A percentile compares a stretch with the other conserved stretches of the same genome.
phyloP scores from a whole-genome alignment of 2,888 invertebrate genomes.

The Lamproptera curius region DNA sequence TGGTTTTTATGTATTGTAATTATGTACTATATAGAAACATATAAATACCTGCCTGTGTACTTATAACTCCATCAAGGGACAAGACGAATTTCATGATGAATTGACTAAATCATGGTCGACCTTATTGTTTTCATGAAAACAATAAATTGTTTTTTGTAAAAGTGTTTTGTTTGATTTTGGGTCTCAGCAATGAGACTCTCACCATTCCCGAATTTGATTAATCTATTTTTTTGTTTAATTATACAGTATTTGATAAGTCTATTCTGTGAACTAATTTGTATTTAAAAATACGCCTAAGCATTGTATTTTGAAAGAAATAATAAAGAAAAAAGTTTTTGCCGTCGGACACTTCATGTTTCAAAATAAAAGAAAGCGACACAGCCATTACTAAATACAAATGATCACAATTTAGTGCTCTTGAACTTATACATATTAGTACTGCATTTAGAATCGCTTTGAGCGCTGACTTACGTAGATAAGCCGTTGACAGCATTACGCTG shows the following conservation, averaged over 20 bases:
- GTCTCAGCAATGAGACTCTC: slow-evolving; percentile 17
- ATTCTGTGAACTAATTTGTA: too few relatives aligned
- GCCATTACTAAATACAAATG: too few relatives aligned
- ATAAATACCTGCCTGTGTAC: slow-evolving; percentile 22
- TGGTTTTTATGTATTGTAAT: slow-evolving; percentile 22
- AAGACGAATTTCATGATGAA: slow-evolving; percentile 21
- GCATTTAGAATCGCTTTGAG: background rate
- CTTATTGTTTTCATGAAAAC: slow-evolving; percentile 22
- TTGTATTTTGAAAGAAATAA: too few relatives aligned
- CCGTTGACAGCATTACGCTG: background rate
- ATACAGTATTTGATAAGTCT: too few relatives aligned
- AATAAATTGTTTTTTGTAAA: slow-evolving; percentile 22
- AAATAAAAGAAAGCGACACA: background rate
- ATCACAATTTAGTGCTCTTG: background rate
- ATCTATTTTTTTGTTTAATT: too few relatives aligned
- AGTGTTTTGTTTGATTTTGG: slow-evolving; percentile 22
- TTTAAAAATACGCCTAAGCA: too few relatives aligned
- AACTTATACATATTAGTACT: background rate
- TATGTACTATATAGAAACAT: slow-evolving; percentile 22
- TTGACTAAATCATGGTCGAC: slow-evolving; percentile 21
- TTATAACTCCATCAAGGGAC: slow-evolving; percentile 20
- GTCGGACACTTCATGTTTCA: background rate
- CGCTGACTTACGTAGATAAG: background rate
- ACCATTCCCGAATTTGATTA: slow-evolving; percentile 12
- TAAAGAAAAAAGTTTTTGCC: too few relatives aligned